These are phyloP conservation scores for Podabrus alpinus DNA, from an alignment of 2,888 invertebrate genomes.

Conservation along the genomic window DNA sequence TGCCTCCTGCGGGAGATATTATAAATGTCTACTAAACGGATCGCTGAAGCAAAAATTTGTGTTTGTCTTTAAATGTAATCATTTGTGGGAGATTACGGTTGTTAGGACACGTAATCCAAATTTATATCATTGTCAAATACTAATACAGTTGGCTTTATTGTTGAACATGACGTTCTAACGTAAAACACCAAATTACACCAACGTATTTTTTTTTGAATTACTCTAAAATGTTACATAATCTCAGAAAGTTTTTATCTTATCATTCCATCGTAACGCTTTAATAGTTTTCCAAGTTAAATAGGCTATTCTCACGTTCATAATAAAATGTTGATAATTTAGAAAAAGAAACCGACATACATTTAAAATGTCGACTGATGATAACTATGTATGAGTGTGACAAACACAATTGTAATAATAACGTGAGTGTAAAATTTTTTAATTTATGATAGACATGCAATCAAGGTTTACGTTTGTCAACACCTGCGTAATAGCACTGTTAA, in stretches of 20 bases:
- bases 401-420: not conserved
- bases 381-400: not conserved
- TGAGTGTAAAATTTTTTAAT: not conserved
- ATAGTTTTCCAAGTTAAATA: not conserved
- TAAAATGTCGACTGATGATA: not conserved
- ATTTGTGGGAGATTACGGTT: conserved; percentile 50
- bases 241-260: not conserved
- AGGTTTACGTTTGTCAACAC: not conserved
- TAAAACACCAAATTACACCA: not conserved
- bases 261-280: not conserved
- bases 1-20: conserved; percentile 50
- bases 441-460: not conserved
- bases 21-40: conserved; percentile 46
- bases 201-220: not conserved
- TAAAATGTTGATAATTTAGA: not conserved
- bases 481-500: not conserved
- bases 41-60: conserved; percentile 50
- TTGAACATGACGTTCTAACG: not conserved
- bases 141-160: conserved; percentile 7
- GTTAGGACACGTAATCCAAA: conserved; percentile 47
- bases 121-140: conserved; percentile 42
- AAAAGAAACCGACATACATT: not conserved
- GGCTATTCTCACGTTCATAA: not conserved
- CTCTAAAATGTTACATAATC: not conserved
- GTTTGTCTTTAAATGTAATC: conserved; percentile 51